Conservation (phyloP, 2,113 vertebrate genomes). For the Brachypteracias leptosomus region DNA sequence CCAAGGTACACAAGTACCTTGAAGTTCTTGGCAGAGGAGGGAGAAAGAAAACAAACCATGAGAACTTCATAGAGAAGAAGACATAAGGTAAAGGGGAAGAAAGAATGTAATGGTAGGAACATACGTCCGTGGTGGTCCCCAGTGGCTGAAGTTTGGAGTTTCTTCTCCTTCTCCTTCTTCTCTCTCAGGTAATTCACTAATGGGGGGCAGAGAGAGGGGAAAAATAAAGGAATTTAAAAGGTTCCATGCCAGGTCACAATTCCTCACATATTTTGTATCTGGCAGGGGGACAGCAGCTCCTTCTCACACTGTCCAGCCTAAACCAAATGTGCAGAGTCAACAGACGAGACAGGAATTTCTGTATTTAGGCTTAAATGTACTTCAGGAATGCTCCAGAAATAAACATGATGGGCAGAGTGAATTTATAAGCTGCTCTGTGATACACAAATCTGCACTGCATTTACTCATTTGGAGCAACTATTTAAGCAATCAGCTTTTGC, state of each 20-base stretch:
- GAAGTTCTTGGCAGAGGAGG: background rate
- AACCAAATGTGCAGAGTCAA: conserved; percentile 33
- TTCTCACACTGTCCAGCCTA: background rate
- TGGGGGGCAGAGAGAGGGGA: background rate
- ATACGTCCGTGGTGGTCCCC: conserved; percentile 90
- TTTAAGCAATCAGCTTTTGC: background rate
- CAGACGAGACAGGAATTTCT: conserved; percentile 45
- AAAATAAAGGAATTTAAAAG: background rate
- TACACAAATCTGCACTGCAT: background rate
- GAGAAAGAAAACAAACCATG: background rate
- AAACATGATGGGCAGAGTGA: conserved; percentile 27
- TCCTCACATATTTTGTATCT: conserved; percentile 22
- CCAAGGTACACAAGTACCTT: conserved; percentile 4
- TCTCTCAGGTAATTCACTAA: conserved; percentile 90
- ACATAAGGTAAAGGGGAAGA: background rate
- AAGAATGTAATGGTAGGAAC: conserved; percentile 1
- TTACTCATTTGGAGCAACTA: background rate
- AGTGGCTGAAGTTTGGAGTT: conserved; percentile 93
- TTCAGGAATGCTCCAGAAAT: conserved; percentile 46
- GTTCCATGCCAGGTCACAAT: background rate
- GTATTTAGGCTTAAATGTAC: conserved; percentile 50
- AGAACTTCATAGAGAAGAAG: background rate
- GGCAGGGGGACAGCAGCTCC: background rate
- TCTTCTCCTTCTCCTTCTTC: conserved; percentile 98
- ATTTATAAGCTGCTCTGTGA: conserved; percentile 43